These are phyloP conservation scores for Hydraecia micacea DNA, from an alignment of 2,888 invertebrate species.

Conservation along the genomic window DNA sequence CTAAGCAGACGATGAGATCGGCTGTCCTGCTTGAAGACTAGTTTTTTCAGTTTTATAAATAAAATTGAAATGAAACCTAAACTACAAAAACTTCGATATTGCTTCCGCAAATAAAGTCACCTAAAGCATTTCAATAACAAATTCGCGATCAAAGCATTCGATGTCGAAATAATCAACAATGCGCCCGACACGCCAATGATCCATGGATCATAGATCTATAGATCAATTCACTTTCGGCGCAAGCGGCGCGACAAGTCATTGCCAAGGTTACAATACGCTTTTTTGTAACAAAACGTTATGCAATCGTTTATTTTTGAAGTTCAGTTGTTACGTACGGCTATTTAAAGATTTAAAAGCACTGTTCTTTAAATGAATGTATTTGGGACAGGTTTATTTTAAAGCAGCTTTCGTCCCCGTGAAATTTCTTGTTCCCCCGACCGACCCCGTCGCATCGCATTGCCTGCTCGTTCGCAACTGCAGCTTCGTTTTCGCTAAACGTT, in stretches of 20 bases:
- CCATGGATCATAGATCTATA: constrained; percentile 74
- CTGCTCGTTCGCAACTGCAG: too few species aligned
- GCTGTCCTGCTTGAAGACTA: too few species aligned
- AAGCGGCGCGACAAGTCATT: constrained; percentile 73
- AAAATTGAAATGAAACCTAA: background rate
- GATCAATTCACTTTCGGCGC: constrained; percentile 76
- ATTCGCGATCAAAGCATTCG: constrained; percentile 49
- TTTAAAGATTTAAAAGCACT: constrained; percentile 31
- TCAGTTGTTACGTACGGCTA: background rate
- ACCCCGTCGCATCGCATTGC: too few species aligned
- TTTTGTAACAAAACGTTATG: constrained; percentile 58
- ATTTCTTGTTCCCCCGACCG: too few species aligned
- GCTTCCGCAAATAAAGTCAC: constrained; percentile 22
- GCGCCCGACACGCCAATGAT: constrained; percentile 66
- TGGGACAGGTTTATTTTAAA: background rate
- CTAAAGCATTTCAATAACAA: background rate
- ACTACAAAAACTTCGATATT: background rate
- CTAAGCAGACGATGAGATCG: too few species aligned
- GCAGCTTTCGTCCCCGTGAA: background rate
- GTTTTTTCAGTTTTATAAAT: too few species aligned
- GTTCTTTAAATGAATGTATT: background rate
- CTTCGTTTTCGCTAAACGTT: too few species aligned
- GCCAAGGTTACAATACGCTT: constrained; percentile 74
- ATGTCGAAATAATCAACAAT: constrained; percentile 62
- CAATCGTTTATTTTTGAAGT: constrained; percentile 52